A percentile compares a stretch with the other conserved stretches of the same genome.
phyloP scores from a whole-genome alignment of 2,797 vertebrate genomes.

The Synanceia verrucosa region DNA sequence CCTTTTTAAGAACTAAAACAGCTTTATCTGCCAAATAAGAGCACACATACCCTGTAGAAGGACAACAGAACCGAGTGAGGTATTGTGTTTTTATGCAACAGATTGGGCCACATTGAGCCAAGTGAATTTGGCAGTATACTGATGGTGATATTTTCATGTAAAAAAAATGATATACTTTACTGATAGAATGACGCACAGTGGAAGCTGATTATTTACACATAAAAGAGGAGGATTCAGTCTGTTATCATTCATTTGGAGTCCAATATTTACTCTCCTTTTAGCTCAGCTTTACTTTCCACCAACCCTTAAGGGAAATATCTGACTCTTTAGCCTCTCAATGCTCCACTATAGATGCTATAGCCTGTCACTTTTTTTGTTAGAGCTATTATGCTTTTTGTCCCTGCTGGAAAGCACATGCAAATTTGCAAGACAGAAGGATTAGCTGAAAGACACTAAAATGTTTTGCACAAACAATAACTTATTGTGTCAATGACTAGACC shows the following conservation, averaged over 20 bases:
- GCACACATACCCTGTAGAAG: no score
- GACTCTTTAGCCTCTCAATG: neutral
- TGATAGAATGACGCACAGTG: neutral
- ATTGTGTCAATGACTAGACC: neutral
- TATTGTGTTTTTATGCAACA: no score
- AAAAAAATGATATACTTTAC: neutral
- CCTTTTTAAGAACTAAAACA: neutral
- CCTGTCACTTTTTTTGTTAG: neutral
- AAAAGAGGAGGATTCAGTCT: neutral
- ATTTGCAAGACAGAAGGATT: neutral
- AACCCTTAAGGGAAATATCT: neutral
- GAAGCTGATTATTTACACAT: neutral
- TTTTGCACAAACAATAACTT: neutral
- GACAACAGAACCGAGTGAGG: no score
- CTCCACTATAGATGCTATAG: neutral
- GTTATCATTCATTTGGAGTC: neutral
- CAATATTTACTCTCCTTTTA: no score
- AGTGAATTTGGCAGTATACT: no score
- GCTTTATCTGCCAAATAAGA: no score
- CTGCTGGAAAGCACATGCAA: neutral
- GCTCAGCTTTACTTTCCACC: no score
- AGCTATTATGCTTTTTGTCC: neutral
- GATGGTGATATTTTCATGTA: neutral
- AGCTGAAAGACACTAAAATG: neutral
- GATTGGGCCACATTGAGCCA: no score